phyloP scores from a whole-genome alignment of 1,140 invertebrate genomes.

The Zelostemma sp. region DNA sequence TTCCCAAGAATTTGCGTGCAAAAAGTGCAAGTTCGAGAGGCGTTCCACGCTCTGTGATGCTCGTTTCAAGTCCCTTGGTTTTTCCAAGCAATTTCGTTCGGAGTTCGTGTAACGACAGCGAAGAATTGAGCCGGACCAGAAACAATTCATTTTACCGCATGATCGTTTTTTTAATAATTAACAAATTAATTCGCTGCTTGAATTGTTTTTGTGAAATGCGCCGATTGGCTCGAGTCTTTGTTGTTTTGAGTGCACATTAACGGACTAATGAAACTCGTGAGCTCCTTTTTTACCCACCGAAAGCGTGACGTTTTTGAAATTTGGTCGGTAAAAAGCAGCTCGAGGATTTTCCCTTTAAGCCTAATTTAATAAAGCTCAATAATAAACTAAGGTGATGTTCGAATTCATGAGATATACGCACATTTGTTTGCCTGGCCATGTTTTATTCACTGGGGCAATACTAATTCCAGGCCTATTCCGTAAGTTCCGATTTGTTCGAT shows the following conservation, averaged over 20 bases:
- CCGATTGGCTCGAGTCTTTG: not conserved
- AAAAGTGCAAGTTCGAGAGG: slow-evolving; percentile 52
- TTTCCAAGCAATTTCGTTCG: slow-evolving; percentile 11
- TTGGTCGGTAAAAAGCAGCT: too few species aligned
- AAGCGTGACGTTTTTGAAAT: too few species aligned
- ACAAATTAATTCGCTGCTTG: not conserved
- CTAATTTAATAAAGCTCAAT: not conserved
- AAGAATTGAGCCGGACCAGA: slow-evolving; percentile 12
- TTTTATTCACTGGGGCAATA: slow-evolving; percentile 38
- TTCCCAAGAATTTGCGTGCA: not conserved
- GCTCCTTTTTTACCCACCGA: too few species aligned
- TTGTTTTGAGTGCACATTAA: too few species aligned
- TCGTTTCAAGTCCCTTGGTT: not conserved
- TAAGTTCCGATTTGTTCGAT: slow-evolving; percentile 50
- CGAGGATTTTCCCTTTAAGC: too few species aligned
- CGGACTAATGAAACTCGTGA: too few species aligned
- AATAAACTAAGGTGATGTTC: slow-evolving; percentile 3
- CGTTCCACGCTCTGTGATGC: slow-evolving; percentile 62
- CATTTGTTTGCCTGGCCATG: slow-evolving; percentile 51
- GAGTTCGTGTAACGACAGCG: slow-evolving; percentile 14
- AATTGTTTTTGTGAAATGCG: not conserved
- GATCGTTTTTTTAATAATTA: not conserved
- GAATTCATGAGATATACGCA: slow-evolving; percentile 38
- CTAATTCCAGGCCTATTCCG: slow-evolving; percentile 64
- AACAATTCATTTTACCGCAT: not conserved